Evolutionary conservation across 2,797 vertebrate genomes (phyloP).

Genomic region (Merluccius polli): DNA sequence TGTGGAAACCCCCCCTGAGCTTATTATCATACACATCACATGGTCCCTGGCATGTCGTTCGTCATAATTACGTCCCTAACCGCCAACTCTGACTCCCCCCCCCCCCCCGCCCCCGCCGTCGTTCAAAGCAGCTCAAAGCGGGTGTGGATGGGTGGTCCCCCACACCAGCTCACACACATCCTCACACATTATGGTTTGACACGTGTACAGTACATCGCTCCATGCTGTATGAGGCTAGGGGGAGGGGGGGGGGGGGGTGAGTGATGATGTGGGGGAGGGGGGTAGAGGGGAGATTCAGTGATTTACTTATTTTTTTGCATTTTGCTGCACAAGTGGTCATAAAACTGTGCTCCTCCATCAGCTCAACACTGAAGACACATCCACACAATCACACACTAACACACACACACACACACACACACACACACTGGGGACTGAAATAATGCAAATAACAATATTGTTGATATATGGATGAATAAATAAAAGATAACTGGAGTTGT

Average conservation of each 20-base stretch:
- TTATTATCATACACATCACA: slow-evolving; percentile 50
- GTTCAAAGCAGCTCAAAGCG: background rate
- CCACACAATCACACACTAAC: slow-evolving; percentile 9
- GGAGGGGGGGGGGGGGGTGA: slow-evolving; percentile 28
- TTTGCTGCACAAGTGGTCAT: slow-evolving; percentile 37
- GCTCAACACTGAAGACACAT: slow-evolving; percentile 20
- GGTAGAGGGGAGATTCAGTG: slow-evolving; percentile 11
- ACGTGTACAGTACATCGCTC: slow-evolving; percentile 62
- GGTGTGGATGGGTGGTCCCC: slow-evolving; percentile 9
- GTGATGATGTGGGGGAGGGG: slow-evolving; percentile 39
- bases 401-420: slow-evolving; percentile 3
- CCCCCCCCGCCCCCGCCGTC: background rate
- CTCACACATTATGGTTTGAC: slow-evolving; percentile 41
- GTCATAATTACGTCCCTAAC: slow-evolving; percentile 60
- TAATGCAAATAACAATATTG: background rate
- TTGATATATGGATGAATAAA: background rate
- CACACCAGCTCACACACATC: slow-evolving; percentile 13
- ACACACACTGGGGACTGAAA: background rate
- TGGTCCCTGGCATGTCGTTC: slow-evolving; percentile 42
- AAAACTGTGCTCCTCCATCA: slow-evolving; percentile 15
- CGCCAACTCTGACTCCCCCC: slow-evolving; percentile 15
- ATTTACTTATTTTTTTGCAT: slow-evolving; percentile 37
- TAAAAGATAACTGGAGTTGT: no score
- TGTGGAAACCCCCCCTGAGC: slow-evolving; percentile 34
- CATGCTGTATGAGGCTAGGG: slow-evolving; percentile 30